phyloP scores from a whole-genome alignment of 2,113 vertebrate species.

The mouse (Mus musculus) region DNA sequence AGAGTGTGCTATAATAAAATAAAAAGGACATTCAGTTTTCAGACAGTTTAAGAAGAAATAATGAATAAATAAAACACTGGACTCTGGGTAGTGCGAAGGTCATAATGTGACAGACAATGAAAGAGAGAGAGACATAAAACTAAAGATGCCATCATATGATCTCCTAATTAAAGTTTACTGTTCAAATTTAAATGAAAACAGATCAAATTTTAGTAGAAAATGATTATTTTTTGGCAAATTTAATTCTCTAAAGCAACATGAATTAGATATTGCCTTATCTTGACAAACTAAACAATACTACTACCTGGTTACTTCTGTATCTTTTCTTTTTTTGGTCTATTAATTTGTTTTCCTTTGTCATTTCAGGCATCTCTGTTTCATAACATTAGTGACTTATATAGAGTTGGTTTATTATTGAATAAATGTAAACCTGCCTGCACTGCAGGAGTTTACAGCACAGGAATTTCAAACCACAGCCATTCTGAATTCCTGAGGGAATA shows the following conservation, averaged over 20 bases:
- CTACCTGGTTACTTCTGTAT: slow-evolving; percentile 23
- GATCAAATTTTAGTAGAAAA: not conserved
- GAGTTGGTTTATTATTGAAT: slow-evolving; percentile 56
- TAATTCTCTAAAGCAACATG: slow-evolving; percentile 7
- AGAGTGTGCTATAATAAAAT: not conserved
- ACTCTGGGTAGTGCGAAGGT: not conserved
- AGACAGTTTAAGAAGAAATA: not conserved
- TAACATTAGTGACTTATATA: slow-evolving; percentile 53
- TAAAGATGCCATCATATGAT: not conserved
- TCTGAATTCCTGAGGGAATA: slow-evolving; percentile 45
- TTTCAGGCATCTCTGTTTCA: slow-evolving; percentile 63
- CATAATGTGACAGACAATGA: not conserved
- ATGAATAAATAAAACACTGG: not conserved
- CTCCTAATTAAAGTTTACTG: not conserved
- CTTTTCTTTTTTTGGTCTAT: slow-evolving; percentile 20
- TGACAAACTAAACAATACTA: slow-evolving; percentile 51
- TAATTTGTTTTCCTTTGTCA: slow-evolving; percentile 36
- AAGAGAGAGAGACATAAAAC: rapidly evolving
- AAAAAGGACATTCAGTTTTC: not conserved
- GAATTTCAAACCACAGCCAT: slow-evolving; percentile 67
- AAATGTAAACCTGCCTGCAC: slow-evolving; percentile 29
- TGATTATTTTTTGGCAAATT: not conserved
- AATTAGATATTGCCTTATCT: slow-evolving; percentile 3
- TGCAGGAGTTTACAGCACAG: slow-evolving; percentile 5
- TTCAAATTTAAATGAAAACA: not conserved